phyloP scores from a whole-genome alignment of 2,888 invertebrate species.

The Cepaea hortensis region DNA sequence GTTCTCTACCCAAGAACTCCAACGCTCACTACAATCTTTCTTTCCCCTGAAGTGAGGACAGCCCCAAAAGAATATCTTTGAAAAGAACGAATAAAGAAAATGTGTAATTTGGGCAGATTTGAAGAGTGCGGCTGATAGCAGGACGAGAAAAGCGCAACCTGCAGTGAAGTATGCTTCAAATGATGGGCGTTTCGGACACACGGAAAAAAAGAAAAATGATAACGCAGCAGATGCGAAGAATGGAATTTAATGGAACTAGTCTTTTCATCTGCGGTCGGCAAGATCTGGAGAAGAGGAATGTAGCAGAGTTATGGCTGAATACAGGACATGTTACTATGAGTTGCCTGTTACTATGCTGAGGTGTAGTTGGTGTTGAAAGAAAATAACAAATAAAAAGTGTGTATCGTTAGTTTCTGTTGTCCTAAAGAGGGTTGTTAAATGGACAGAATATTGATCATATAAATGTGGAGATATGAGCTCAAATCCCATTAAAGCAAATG shows the following conservation, averaged over 20 bases:
- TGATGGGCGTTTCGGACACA: neutral
- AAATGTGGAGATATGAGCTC: no score
- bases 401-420: no score
- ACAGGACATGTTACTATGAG: no score
- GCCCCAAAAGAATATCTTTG: neutral
- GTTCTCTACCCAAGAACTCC: neutral
- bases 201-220: neutral
- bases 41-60: neutral
- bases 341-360: no score
- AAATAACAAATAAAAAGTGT: no score
- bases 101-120: constrained; percentile 25
- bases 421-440: no score
- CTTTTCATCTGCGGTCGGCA: neutral
- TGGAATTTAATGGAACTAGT: neutral
- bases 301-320: neutral
- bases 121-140: neutral
- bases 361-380: no score
- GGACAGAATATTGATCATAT: no score
- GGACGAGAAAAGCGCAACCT: constrained; percentile 12
- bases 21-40: neutral
- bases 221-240: neutral
- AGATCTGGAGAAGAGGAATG: neutral
- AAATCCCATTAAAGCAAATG: no score
- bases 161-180: neutral
- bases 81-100: constrained; percentile 17